Conservation (phyloP, 1,140 invertebrate genomes). For the Drosophila guanche region DNA sequence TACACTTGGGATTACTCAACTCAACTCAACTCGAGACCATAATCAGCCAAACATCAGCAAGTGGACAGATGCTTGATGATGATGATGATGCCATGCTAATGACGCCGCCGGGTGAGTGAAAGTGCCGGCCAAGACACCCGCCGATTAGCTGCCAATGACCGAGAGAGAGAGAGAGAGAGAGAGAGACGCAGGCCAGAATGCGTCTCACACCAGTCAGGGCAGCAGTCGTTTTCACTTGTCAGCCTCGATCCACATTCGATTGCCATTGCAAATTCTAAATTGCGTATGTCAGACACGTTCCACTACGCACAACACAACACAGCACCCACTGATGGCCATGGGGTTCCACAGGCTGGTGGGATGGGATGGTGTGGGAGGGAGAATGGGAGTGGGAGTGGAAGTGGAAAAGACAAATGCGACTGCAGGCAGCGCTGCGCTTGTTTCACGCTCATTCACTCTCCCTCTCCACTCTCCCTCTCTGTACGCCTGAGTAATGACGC, state of each 20-base stretch:
- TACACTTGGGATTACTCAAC: conserved; percentile 20
- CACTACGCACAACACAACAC: background rate
- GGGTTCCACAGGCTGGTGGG: conserved; percentile 1
- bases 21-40: conserved; percentile 1
- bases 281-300: conserved; percentile 55
- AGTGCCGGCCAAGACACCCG: conserved; percentile 11
- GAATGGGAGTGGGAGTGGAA: too few relatives aligned
- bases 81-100: conserved; percentile 35
- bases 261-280: conserved; percentile 65
- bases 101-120: conserved; percentile 23
- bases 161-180: background rate
- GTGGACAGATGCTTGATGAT: background rate
- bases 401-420: too few relatives aligned
- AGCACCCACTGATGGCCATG: conserved; percentile 32
- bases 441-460: too few relatives aligned
- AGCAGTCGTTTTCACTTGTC: conserved; percentile 61
- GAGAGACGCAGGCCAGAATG: conserved; percentile 26
- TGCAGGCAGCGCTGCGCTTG: too few relatives aligned
- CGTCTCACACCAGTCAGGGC: conserved; percentile 14
- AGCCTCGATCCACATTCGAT: conserved; percentile 67
- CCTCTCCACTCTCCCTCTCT: background rate
- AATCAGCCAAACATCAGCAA: background rate
- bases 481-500: conserved; percentile 28
- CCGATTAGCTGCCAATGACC: conserved; percentile 29
- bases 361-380: conserved; percentile 1